Evolutionary conservation across 2,113 vertebrate genomes (phyloP).

Genomic region (Scophthalmus maximus): DNA sequence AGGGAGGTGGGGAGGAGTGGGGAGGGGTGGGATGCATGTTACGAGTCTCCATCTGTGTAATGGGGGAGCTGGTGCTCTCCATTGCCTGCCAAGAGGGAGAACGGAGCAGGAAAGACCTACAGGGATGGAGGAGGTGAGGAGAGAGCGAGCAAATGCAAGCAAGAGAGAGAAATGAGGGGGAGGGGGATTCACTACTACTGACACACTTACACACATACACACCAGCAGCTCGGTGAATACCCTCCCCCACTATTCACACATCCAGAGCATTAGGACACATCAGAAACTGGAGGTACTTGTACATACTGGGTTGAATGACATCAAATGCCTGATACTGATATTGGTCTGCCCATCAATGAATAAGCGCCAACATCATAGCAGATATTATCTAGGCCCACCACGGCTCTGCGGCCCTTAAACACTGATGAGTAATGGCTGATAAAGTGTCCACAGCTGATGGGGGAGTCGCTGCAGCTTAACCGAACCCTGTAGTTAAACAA

Average conservation of each 20-base stretch:
- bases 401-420: slow-evolving; percentile 11
- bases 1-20: slow-evolving; percentile 34
- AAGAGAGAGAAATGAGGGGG: slow-evolving; percentile 39
- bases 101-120: slow-evolving; percentile 44
- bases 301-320: slow-evolving; percentile 1
- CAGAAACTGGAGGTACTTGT: slow-evolving; percentile 45
- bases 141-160: slow-evolving; percentile 5
- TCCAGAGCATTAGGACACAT: slow-evolving; percentile 41
- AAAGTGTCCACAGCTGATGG: background rate
- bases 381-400: slow-evolving; percentile 33
- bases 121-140: slow-evolving; percentile 39
- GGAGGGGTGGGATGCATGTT: no score
- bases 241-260: slow-evolving; percentile 66
- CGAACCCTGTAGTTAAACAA: background rate
- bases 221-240: slow-evolving; percentile 40
- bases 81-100: slow-evolving; percentile 53
- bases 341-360: slow-evolving; percentile 10
- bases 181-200: slow-evolving; percentile 55
- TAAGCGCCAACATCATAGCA: background rate
- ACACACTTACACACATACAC: slow-evolving; percentile 52
- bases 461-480: background rate
- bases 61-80: slow-evolving; percentile 63
- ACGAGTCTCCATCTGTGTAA: slow-evolving; percentile 43
- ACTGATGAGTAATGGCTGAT: slow-evolving; percentile 24
- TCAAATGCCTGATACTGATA: slow-evolving; percentile 10